phyloP scores from a whole-genome alignment of 2,888 invertebrate species.

The Apamea sordens region DNA sequence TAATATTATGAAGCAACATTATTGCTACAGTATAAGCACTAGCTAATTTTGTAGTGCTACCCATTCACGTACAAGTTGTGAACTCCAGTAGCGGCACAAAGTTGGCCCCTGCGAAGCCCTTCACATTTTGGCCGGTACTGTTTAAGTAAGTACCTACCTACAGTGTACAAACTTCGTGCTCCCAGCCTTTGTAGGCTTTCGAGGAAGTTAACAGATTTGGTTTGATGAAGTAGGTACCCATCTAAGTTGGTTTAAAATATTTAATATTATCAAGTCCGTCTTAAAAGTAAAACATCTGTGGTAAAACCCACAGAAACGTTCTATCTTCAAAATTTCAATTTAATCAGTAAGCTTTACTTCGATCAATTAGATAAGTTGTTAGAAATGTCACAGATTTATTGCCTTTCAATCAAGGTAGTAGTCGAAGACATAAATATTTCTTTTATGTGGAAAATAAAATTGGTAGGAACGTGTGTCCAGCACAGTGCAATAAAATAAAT shows the following conservation, averaged over 20 bases:
- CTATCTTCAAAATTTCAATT: slow-evolving; percentile 4
- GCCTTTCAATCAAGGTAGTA: slow-evolving; percentile 43
- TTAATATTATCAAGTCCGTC: neutral
- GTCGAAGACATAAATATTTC: slow-evolving; percentile 53
- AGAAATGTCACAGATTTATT: slow-evolving; percentile 30
- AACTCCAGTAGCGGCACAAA: slow-evolving; percentile 69
- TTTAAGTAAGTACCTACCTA: slow-evolving; percentile 5
- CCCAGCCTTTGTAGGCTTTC: slow-evolving; percentile 67
- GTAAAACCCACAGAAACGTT: no score
- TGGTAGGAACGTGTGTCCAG: slow-evolving; percentile 76
- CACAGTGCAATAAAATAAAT: slow-evolving; percentile 87
- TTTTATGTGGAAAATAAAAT: slow-evolving; percentile 75
- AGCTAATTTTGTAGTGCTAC: slow-evolving; percentile 66
- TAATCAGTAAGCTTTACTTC: neutral
- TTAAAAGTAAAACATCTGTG: neutral
- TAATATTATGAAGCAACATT: slow-evolving; percentile 23
- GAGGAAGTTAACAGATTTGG: slow-evolving; percentile 49
- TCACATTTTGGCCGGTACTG: slow-evolving; percentile 63
- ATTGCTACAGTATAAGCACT: slow-evolving; percentile 31
- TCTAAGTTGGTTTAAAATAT: neutral
- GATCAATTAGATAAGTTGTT: slow-evolving; percentile 13
- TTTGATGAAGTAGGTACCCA: slow-evolving; percentile 18
- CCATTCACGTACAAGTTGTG: slow-evolving; percentile 64
- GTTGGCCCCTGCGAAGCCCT: slow-evolving; percentile 78
- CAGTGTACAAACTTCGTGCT: slow-evolving; percentile 52